phyloP scores from a whole-genome alignment of 37 sponge, comb jelly and placozoan species.

The Hormiphora californensis region DNA sequence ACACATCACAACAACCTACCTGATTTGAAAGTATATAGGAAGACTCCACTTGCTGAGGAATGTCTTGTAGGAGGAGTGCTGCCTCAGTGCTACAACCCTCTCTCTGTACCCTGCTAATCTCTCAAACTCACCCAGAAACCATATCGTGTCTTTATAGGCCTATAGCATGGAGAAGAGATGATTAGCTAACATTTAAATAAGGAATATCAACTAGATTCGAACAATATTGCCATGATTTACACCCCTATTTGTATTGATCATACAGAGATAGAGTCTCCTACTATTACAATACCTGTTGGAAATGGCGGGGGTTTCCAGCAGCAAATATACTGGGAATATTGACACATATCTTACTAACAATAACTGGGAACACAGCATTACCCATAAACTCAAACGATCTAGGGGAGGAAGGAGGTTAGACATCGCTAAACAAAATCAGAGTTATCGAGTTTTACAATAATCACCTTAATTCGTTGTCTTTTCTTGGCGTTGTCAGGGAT shows the following conservation, averaged over 20 bases:
- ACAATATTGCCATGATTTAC: too few species aligned
- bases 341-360: conserved; percentile 63
- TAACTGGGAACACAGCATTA: conserved; percentile 79
- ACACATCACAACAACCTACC: conserved; percentile 56
- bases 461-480: conserved; percentile 41
- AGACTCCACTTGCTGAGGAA: conserved; percentile 93
- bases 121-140: conserved; percentile 75
- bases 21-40: conserved; percentile 96
- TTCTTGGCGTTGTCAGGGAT: conserved; percentile 55
- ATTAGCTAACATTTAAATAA: too few species aligned
- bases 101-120: conserved; percentile 54
- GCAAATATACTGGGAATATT: conserved; percentile 70
- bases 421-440: background rate
- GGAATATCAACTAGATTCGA: too few species aligned
- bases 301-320: conserved; percentile 81
- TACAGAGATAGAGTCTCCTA: too few species aligned
- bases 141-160: conserved; percentile 69
- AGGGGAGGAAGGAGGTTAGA: background rate
- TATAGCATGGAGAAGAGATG: conserved; percentile 54
- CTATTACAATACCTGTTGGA: conserved; percentile 69
- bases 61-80: conserved; percentile 58
- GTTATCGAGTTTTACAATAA: background rate
- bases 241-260: too few species aligned
- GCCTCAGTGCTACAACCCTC: conserved; percentile 60
- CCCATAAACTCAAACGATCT: conserved; percentile 86